Conservation (phyloP, 2,888 invertebrate species). For the Tortrix viridana region DNA sequence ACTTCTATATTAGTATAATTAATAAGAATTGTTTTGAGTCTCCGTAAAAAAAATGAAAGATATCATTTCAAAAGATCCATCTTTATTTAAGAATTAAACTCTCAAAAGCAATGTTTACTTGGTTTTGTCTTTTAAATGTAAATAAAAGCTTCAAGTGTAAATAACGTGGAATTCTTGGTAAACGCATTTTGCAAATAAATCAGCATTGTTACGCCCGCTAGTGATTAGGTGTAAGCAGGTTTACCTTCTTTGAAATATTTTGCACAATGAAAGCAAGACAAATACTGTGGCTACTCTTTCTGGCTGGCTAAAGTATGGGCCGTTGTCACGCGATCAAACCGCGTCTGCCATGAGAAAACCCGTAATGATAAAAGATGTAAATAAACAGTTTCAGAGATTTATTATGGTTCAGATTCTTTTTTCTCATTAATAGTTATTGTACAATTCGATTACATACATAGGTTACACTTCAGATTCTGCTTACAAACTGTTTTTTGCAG, state of each 20-base stretch:
- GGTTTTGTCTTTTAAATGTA: not conserved
- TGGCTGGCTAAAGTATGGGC: conserved; percentile 65
- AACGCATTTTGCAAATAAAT: conserved; percentile 43
- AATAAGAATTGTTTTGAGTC: too few species aligned
- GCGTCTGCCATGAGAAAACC: conserved; percentile 43
- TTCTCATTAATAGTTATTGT: too few species aligned
- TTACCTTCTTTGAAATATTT: conserved; percentile 56
- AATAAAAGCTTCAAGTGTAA: not conserved
- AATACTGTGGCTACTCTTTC: conserved; percentile 74
- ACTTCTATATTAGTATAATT: too few species aligned
- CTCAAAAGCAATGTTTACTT: too few species aligned
- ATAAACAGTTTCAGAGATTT: conserved; percentile 10
- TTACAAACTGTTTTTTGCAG: too few species aligned
- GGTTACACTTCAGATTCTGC: too few species aligned
- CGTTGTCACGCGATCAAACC: conserved; percentile 67
- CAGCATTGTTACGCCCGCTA: conserved; percentile 43
- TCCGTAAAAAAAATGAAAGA: too few species aligned
- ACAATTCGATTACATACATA: too few species aligned
- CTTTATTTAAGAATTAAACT: too few species aligned
- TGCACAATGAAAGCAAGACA: conserved; percentile 75
- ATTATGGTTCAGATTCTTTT: not conserved
- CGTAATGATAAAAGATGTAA: conserved; percentile 21
- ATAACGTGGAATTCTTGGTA: not conserved
- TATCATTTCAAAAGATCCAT: too few species aligned
- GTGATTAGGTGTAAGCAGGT: conserved; percentile 40